Evolutionary conservation across 2,113 vertebrate genomes (phyloP), one percentile per base, ranked within the genome.

Genomic region (Heptranchias perlo): DNA sequence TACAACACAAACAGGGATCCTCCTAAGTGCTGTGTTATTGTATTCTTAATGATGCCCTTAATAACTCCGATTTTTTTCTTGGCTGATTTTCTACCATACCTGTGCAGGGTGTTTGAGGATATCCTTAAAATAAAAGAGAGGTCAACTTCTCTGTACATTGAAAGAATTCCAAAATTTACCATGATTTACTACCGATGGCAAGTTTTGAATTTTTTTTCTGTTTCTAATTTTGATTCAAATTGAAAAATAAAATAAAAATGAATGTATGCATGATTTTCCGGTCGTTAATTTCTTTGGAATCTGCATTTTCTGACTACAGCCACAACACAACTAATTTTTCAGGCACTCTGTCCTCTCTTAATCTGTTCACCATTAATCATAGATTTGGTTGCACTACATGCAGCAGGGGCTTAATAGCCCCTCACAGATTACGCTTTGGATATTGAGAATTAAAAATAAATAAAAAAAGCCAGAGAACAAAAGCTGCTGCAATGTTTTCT

Each of bases 291-390:
- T 97, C 97, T 97, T 96, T 96, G 97, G 97, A 97, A 98, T 98
- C 98, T 98, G 98, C 98, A 98, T 98, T 98, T 98, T 98, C 97
- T 97, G 97, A 98, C 97, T 97, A 97, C 96, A 97, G 98, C 98
- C 98, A 96, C 97, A 97, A 97, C 98, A 97, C 97, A 97, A 98
- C 97, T 97, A 97, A 98, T 98, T 98, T 98, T 98, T 98, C 98
- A 98, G 98, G 97, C 97, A 97, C 98, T 97, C 97, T 98, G 97
- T 98, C 98, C 97, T 97, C 97, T 98, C 97, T 97, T 98, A 97
- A 98, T 98, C 98, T 98, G 97, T 97, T 98, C 97, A 98, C 98
- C 98, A 98, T 98, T 98, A 98, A 98, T 98, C 98, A 98, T 97
- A 95, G 96, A 97, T 97, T 97, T 97, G 97, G 97, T 97, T 97